These are phyloP conservation scores for Acanthoscelides obtectus DNA, from an alignment of 2,888 invertebrate genomes.

Conservation along the genomic window DNA sequence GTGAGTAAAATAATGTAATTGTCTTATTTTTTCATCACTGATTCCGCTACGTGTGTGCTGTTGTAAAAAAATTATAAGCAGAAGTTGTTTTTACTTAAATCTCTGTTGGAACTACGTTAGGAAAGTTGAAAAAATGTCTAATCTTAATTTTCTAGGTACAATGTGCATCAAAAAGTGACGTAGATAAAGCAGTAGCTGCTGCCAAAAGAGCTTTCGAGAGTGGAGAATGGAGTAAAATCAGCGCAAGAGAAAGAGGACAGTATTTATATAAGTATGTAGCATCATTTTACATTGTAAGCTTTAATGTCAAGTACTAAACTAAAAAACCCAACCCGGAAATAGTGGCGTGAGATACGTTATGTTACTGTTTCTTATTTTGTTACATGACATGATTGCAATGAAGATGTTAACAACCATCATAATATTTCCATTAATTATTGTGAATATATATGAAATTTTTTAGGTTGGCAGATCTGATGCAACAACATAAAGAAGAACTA, in stretches of 20 bases:
- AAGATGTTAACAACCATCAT: too few relatives aligned
- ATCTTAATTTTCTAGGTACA: constrained; percentile 52
- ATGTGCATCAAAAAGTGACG: constrained; percentile 72
- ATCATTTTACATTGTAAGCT: too few relatives aligned
- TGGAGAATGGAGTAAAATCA: constrained; percentile 93
- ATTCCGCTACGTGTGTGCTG: too few relatives aligned
- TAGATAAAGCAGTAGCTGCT: constrained; percentile 81
- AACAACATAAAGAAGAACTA: constrained; percentile 87
- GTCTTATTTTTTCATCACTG: too few relatives aligned
- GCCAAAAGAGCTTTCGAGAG: constrained; percentile 83
- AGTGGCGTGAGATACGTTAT: too few relatives aligned
- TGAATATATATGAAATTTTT: too few relatives aligned
- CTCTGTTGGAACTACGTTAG: neutral
- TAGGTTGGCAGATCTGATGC: constrained; percentile 92
- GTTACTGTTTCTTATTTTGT: too few relatives aligned
- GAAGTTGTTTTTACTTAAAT: neutral
- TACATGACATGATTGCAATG: too few relatives aligned
- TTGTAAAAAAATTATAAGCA: neutral
- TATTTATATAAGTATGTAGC: constrained; percentile 71
- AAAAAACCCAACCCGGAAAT: too few relatives aligned
- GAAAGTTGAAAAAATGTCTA: constrained; percentile 13
- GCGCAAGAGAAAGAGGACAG: constrained; percentile 83
- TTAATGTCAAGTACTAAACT: too few relatives aligned
- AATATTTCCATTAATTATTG: too few relatives aligned
- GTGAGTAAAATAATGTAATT: constrained; percentile 46